phyloP scores from a whole-genome alignment of 2,888 invertebrate species.

The Zygaena filipendulae region DNA sequence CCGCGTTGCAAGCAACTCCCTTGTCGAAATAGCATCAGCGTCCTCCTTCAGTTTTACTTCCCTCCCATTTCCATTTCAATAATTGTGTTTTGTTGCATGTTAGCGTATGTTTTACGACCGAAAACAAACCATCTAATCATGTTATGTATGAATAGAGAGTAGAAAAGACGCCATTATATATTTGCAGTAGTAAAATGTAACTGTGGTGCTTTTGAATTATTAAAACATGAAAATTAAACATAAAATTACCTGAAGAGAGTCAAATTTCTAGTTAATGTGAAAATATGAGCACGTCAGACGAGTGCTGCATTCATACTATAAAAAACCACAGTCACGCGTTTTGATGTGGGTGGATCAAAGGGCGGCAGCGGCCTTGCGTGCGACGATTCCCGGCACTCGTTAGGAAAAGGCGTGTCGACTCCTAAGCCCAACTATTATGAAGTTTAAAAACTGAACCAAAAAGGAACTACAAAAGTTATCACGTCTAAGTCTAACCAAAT shows the following conservation, averaged over 20 bases:
- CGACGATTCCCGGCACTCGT: constrained; percentile 60
- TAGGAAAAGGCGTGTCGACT: constrained; percentile 68
- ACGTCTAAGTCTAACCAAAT: too few species aligned
- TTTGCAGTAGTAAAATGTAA: too few species aligned
- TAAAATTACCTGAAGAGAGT: too few species aligned
- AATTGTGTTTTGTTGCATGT: too few species aligned
- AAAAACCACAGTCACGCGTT: too few species aligned
- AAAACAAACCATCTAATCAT: constrained; percentile 8
- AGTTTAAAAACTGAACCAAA: constrained; percentile 25
- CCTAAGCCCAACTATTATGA: constrained; percentile 47
- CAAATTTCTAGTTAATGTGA: too few species aligned
- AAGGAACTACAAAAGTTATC: constrained; percentile 26
- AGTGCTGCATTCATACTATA: too few species aligned
- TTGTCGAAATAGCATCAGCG: constrained; percentile 54
- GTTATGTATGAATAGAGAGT: constrained; percentile 11
- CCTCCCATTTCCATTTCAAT: constrained; percentile 24
- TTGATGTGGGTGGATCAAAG: constrained; percentile 68
- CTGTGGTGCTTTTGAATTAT: too few species aligned
- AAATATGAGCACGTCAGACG: too few species aligned
- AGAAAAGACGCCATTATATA: too few species aligned
- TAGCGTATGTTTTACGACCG: too few species aligned
- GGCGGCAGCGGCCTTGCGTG: constrained; percentile 64
- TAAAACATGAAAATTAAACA: too few species aligned
- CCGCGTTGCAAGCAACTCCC: constrained; percentile 66
- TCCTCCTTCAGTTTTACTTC: constrained; percentile 32